Base-by-base conservation (phyloP, 2,888 invertebrate genomes). In the Microplitis manilae region DNA sequence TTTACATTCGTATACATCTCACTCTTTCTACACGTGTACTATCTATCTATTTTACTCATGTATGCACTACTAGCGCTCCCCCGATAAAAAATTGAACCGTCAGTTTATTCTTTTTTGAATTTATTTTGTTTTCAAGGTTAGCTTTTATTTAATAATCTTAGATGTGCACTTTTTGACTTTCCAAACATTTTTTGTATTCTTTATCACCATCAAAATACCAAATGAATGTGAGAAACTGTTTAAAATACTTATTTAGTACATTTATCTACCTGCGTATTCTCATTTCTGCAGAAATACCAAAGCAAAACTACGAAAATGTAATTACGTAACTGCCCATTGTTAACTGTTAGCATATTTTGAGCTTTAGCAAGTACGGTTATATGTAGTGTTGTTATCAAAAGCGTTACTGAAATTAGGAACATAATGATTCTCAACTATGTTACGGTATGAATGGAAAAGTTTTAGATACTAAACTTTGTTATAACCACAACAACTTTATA, bases 311-410 rank as follows among this genome's bases (percentile, higher is more conserved):
- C 39, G 68, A 38, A 60, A 17, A 50, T 38, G 64, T 73, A 64
- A 74, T 74, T 74, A 74, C 59, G 50, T 39, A 74, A 68, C 67
- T 67, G 68, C 67, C 68, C 73, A 68, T 73, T 74, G 65, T 74
- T 74, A 50, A 13, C 60, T 68, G 67, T 50, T n/a, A 38, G 59
- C 73, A 68, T 74, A 74, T 74, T 50, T 68, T 30, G 30, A 68
- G 67, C 67, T 74, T 68, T 20, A 67, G 38, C 30, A 38, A 67
- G 67, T 68, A 74, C 39, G 73, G 17, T 68, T 38, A 65, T 30
- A 50, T 60, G 38, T 60, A 13, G 39, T 67, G 38, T 65, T 65
- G 38, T 38, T 65, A 65, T 30, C 65, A 65, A 65, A 50, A 65
- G 30, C 65, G 38, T 65, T 20, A 65, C 65, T 67, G 59, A 50